Percentiles rank a stretch among this genome's conserved stretches.
Conservation (phyloP, 2,113 vertebrate genomes). For the Delphinapterus leucas region DNA sequence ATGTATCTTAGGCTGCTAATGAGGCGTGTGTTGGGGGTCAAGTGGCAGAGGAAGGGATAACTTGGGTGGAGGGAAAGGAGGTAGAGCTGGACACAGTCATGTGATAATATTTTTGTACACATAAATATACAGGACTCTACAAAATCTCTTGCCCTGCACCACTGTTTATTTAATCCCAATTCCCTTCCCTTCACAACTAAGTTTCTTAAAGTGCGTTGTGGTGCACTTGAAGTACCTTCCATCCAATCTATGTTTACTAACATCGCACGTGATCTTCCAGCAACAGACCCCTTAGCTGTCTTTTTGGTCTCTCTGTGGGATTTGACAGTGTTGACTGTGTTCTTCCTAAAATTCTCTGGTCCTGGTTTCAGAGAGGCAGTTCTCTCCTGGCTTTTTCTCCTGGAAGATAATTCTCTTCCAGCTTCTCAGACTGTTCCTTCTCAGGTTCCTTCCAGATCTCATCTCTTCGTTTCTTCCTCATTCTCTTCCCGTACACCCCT, state of each 20-base stretch:
- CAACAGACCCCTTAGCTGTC: neutral
- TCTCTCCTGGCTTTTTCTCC: neutral
- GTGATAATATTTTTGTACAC: neutral
- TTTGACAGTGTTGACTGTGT: neutral
- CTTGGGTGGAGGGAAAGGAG: neutral
- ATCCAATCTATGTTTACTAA: neutral
- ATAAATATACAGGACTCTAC: neutral
- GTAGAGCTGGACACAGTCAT: neutral
- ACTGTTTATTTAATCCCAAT: neutral
- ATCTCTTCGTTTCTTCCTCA: neutral
- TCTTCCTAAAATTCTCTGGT: neutral
- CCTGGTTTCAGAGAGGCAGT: neutral
- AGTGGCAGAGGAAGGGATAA: neutral
- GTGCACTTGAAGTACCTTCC: neutral
- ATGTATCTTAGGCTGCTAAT: neutral
- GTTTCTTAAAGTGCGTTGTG: neutral
- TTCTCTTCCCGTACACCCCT: neutral
- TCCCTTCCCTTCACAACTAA: neutral
- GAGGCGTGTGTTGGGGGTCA: neutral
- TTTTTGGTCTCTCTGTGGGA: neutral
- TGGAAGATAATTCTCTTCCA: neutral
- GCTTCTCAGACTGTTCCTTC: neutral
- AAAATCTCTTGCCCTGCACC: neutral
- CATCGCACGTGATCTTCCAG: neutral
- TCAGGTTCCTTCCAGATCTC: neutral